Evolutionary conservation across 2,888 invertebrate genomes (phyloP), one percentile per base, ranked within the genome.

Genomic region (Laspeyria flexula): DNA sequence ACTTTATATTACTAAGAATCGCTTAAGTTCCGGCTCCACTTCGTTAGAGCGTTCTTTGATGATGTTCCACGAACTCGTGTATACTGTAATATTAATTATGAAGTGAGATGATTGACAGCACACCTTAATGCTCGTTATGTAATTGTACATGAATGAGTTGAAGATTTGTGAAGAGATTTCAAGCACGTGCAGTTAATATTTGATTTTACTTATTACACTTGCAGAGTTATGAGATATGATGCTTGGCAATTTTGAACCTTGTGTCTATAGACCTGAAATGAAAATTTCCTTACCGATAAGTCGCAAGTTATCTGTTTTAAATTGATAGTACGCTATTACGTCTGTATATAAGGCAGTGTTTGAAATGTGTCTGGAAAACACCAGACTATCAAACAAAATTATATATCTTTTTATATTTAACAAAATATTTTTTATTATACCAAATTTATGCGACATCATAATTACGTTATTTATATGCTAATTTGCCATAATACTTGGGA

Each of bases 1-100:
- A 47, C 30, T 41, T 35, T 23, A 41, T 35, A 21, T 48, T 66
- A 57, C 41, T 52, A 46, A 44, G 49, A 66, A 66, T 54, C 37
- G 39, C 42, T 16, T 6, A 31, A 57, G 67, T 70, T 70, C 71
- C 71, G 71, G 67, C 40, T 68, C 48, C 4, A 25, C 25, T 25
- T 1, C 25, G 9, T 54, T 44, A 1, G n/a, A 10, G 9, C 11
- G 27, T 13, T 11, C 5, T 27, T 11, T 42, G 53, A 53, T 47
- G 37, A 54, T 41, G 58, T 64, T 64, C 50, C 53, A 56, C 50
- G 65, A 60, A 60, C 56, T 60, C 38, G 13, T 35, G 29, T 33
- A 29, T 39, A 34, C 50, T 35, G 37, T 65, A 61, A 55, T 54
- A 47, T 55, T 35, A 12, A 49, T 57, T 48, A 48, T 56, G 47